These are phyloP conservation scores for Tetanocera ferruginea DNA, from an alignment of 2,888 invertebrate species.

Conservation along the genomic window DNA sequence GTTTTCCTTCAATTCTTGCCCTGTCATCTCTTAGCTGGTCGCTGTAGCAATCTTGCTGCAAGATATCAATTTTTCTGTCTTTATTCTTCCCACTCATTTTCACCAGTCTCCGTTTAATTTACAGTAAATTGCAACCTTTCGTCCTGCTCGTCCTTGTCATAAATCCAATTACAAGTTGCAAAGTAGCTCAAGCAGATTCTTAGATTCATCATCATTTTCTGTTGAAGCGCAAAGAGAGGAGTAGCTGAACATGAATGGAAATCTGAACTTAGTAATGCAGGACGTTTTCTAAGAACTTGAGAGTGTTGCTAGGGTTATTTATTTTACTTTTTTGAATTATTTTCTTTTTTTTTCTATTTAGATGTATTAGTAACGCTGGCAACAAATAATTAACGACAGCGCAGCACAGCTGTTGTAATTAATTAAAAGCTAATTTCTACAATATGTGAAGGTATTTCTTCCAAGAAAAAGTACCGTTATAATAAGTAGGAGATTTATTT, in stretches of 20 bases:
- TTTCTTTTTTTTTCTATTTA: not conserved
- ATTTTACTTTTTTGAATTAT: not conserved
- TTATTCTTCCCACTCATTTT: not conserved
- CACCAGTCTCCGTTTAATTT: not conserved
- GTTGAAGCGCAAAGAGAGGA: slow-evolving; percentile 36
- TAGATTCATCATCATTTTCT: slow-evolving; percentile 26
- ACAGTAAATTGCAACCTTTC: slow-evolving; percentile 12
- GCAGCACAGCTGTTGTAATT: slow-evolving; percentile 22
- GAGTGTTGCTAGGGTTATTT: slow-evolving; percentile 27
- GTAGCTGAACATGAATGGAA: too few relatives aligned
- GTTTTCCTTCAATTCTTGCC: not conserved
- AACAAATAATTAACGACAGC: slow-evolving; percentile 11
- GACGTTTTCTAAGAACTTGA: slow-evolving; percentile 40
- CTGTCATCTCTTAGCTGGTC: not conserved
- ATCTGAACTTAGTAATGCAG: too few relatives aligned
- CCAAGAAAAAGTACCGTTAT: too few relatives aligned
- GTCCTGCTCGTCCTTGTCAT: slow-evolving; percentile 48
- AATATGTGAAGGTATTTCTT: slow-evolving; percentile 2
- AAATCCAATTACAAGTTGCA: slow-evolving; percentile 60
- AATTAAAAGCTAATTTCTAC: slow-evolving; percentile 21
- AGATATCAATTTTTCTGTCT: not conserved
- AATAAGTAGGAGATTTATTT: too few relatives aligned
- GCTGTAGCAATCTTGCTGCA: not conserved
- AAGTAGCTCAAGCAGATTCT: slow-evolving; percentile 40
- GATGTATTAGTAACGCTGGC: slow-evolving; percentile 24